These are phyloP conservation scores for Esox lucius DNA, from an alignment of 2,797 vertebrate species.

Conservation along the genomic window DNA sequence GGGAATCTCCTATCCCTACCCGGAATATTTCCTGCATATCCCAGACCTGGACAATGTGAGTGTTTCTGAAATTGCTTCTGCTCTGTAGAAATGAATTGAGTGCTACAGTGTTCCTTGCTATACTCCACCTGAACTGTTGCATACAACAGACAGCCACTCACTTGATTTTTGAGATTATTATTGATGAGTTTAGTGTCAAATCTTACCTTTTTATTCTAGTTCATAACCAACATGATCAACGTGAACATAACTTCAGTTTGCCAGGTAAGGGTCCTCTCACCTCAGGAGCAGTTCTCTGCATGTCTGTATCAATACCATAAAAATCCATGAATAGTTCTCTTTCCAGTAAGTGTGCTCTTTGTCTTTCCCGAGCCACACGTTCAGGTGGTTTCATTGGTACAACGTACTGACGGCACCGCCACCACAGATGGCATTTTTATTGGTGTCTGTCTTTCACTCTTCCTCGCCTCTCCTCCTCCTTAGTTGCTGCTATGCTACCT, in stretches of 20 bases:
- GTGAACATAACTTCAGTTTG: conserved; percentile 88
- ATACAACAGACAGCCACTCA: background rate
- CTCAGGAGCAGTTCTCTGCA: background rate
- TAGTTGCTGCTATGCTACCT: conserved; percentile 61
- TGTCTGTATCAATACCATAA: background rate
- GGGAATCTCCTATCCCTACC: conserved; percentile 85
- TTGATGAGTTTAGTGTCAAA: background rate
- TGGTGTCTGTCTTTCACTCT: conserved; percentile 6
- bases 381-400: background rate
- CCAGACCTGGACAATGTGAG: conserved; percentile 91
- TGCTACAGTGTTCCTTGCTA: background rate
- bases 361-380: background rate
- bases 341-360: background rate
- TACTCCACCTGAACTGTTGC: background rate
- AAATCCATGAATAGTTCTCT: background rate
- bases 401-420: background rate
- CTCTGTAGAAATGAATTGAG: background rate
- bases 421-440: conserved; percentile 1
- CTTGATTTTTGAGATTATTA: background rate
- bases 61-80: conserved; percentile 26
- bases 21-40: conserved; percentile 89
- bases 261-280: conserved; percentile 74
- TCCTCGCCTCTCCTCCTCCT: conserved; percentile 8
- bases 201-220: conserved; percentile 70
- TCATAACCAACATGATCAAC: conserved; percentile 85